Percentiles rank a stretch among this genome's conserved stretches.
Evolutionary conservation across 2,888 invertebrate species (phyloP).

Genomic region (Brenthis daphne): DNA sequence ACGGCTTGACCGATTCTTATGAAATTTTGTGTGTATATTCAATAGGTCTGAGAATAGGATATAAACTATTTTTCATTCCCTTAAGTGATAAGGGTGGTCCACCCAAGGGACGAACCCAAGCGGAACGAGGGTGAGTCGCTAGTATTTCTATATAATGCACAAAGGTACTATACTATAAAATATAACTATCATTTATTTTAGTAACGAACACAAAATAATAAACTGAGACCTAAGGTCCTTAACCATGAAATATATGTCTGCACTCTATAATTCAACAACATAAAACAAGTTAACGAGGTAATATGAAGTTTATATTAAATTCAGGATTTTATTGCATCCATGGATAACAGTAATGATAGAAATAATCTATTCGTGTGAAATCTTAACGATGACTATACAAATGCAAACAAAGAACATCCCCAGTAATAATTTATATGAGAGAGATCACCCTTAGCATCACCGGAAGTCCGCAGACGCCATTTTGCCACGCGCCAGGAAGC

Average conservation of each 20-base stretch:
- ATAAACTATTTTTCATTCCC: too few relatives aligned
- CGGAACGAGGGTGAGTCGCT: too few relatives aligned
- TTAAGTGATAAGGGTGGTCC: too few relatives aligned
- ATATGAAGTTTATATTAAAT: too few relatives aligned
- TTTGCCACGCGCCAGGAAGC: constrained; percentile 81
- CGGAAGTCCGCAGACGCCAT: constrained; percentile 78
- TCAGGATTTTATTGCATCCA: not conserved
- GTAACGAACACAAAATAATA: constrained; percentile 1
- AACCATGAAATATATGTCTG: not conserved
- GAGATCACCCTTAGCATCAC: constrained; percentile 61
- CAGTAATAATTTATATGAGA: constrained; percentile 69
- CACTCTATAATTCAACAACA: constrained; percentile 4
- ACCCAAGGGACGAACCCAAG: too few relatives aligned
- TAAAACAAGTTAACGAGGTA: constrained; percentile 1
- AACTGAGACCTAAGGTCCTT: not conserved
- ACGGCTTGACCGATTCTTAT: too few relatives aligned
- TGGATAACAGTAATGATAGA: constrained; percentile 4
- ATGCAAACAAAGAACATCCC: constrained; percentile 65
- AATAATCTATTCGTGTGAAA: constrained; percentile 38
- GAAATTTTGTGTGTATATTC: too few relatives aligned
- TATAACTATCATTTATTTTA: not conserved
- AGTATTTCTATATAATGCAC: too few relatives aligned
- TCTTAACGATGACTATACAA: constrained; percentile 58
- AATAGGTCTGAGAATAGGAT: too few relatives aligned
- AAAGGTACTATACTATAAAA: not conserved